These are phyloP conservation scores for Potorous gilbertii DNA, from an alignment of 2,797 vertebrate species.

Conservation along the genomic window DNA sequence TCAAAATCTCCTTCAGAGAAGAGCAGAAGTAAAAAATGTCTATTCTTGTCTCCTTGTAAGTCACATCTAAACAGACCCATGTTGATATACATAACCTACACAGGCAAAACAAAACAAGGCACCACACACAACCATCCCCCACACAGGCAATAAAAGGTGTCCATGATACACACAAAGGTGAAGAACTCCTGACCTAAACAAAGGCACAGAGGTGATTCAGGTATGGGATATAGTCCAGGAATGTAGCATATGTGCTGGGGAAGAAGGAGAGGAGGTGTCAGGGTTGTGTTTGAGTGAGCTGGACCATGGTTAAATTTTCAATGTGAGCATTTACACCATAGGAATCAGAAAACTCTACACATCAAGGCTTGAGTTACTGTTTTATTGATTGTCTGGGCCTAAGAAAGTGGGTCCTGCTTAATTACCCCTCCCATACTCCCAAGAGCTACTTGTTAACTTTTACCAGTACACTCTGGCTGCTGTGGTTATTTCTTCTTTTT, in stretches of 20 bases:
- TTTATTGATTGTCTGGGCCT: background rate
- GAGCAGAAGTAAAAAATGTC: background rate
- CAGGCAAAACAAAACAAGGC: background rate
- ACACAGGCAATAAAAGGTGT: background rate
- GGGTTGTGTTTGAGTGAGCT: background rate
- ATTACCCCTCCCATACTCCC: background rate
- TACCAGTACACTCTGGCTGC: too few relatives aligned
- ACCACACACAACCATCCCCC: background rate
- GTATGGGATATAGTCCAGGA: background rate
- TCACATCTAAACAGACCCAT: background rate
- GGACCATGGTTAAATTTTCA: background rate
- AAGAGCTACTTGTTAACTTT: background rate
- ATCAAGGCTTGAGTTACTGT: background rate
- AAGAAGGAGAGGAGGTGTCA: background rate
- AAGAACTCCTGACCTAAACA: background rate
- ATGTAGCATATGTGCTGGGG: background rate
- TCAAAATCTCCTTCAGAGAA: background rate
- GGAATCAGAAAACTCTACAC: background rate
- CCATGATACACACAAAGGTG: background rate
- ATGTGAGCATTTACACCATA: background rate
- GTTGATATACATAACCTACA: background rate
- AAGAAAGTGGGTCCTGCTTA: background rate
- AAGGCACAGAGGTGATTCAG: background rate
- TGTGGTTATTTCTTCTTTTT: background rate
- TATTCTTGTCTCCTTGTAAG: background rate